These are phyloP conservation scores for Drosophila bifasciata DNA, from an alignment of 1,140 invertebrate species.

Conservation along the genomic window DNA sequence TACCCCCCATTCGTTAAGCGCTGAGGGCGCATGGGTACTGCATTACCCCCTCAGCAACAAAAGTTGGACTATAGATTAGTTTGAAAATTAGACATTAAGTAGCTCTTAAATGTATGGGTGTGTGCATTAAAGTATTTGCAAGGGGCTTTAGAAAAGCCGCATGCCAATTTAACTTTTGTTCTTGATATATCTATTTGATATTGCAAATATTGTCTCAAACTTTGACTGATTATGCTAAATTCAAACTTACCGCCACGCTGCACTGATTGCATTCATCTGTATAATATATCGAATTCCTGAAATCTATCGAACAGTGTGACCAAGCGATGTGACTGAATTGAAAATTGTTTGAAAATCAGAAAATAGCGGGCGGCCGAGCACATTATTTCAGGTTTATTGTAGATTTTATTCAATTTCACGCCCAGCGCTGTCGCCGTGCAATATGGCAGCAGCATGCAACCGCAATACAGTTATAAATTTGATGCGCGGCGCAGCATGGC, in stretches of 20 bases:
- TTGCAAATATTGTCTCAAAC: no score
- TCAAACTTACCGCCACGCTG: conserved; percentile 4
- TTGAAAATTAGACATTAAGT: conserved; percentile 5
- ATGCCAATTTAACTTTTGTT: no score
- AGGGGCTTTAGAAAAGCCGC: no score
- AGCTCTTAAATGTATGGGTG: no score
- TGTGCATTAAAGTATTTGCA: no score
- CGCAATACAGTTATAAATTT: conserved; percentile 49
- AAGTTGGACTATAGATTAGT: conserved; percentile 49
- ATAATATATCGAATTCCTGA: neutral
- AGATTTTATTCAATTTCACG: conserved; percentile 35
- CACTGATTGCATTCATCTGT: no score
- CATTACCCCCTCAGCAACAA: conserved; percentile 66
- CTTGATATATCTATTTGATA: no score
- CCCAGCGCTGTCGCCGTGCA: conserved; percentile 55
- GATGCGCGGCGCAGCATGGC: conserved; percentile 32
- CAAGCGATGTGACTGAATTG: neutral
- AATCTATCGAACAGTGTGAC: conserved; percentile 1
- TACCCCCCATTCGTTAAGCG: conserved; percentile 22
- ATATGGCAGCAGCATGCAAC: conserved; percentile 45
- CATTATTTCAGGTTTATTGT: conserved; percentile 41
- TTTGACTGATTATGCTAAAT: neutral
- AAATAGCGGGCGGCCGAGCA: conserved; percentile 31
- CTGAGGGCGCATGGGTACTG: conserved; percentile 55
- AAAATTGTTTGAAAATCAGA: neutral